Base-by-base conservation (phyloP, 2,797 vertebrate genomes). In the Aldrovandia affinis region DNA sequence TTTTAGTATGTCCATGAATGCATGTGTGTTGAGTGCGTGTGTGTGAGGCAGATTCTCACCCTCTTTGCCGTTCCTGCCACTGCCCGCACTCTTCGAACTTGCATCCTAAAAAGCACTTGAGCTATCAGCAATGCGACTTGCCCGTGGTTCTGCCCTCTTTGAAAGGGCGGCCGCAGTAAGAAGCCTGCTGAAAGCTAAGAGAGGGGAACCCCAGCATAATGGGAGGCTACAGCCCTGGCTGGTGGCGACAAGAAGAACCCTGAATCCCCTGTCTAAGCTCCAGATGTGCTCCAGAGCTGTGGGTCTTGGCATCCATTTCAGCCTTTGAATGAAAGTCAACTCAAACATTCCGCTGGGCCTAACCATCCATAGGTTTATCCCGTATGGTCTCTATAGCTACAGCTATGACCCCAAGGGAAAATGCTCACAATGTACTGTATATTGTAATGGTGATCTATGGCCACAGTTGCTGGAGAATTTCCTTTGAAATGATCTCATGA, bases 381-480 rank as follows among this genome's bases (percentile, higher is more conserved):
- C 39, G 0, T 2, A 44, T 10, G 20, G 18, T 44, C 39, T 25
- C 47, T 15, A n/a, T 18, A 18, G 52, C n/a, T 3, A 12, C 3
- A 18, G 52, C 33, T 20, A 30, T 33, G 3, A 30, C 1, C 33
- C 52, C 52, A 33, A 9, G 12, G 28, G 3, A 50, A 50, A 6
- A 50, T 50, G 47, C 47, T 50, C 12, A n/a, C 47, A 50, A 50
- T 12, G 6, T 3, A 12, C 33, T 33, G 65, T 33, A 70, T 70
- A 33, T 36, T 42, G 33, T 78, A 20, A 3, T 8, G 81, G 90
- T 91, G 91, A 93, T 83, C 83, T 85, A 86, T 92, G 78, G n/a
- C 78, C 5, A 30, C 15, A 1, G 12, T 36, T 30, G 6, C n/a
- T 22, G 2, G 12, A 18, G 28, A n/a, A 30, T 22, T 80, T 33